These are phyloP conservation scores for Himalopsyche tibetana DNA, from an alignment of 2,888 invertebrate species.

Conservation along the genomic window DNA sequence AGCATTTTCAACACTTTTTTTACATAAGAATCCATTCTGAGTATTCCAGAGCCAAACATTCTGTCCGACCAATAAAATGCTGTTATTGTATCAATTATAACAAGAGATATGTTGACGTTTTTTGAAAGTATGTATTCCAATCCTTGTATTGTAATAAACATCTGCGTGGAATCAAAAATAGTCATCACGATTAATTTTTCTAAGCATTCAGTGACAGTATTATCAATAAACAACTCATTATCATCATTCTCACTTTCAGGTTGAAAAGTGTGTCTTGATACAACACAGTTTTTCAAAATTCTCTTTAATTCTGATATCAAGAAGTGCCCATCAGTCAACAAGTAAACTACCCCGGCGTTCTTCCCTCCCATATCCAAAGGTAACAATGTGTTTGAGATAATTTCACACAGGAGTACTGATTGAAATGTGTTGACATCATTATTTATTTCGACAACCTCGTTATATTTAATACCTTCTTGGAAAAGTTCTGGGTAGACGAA, in stretches of 20 bases:
- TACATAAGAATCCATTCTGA: constrained; percentile 75
- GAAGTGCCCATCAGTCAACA: constrained; percentile 74
- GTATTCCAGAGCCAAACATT: constrained; percentile 71
- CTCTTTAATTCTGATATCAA: constrained; percentile 68
- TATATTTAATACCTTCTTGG: constrained; percentile 69
- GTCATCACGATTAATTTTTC: constrained; percentile 70
- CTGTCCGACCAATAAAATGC: constrained; percentile 77
- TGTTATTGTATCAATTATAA: constrained; percentile 73
- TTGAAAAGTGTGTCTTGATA: constrained; percentile 66
- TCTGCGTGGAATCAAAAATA: constrained; percentile 72
- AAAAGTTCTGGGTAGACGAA: constrained; percentile 76
- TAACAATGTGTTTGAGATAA: constrained; percentile 71
- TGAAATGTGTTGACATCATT: constrained; percentile 68
- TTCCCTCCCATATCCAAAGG: constrained; percentile 68
- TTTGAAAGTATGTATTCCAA: constrained; percentile 72
- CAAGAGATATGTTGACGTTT: constrained; percentile 71
- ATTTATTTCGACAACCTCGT: constrained; percentile 72
- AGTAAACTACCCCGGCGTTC: constrained; percentile 70
- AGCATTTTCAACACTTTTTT: constrained; percentile 72
- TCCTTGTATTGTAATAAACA: constrained; percentile 72
- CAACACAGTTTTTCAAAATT: constrained; percentile 66
- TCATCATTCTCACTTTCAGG: constrained; percentile 41
- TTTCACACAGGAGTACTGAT: constrained; percentile 70
- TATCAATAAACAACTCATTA: constrained; percentile 62
- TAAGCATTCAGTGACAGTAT: constrained; percentile 67